Evolutionary conservation across 35 echinoderm and acorn worm species (phyloP).

Genomic region (Ophioderma brevispina): DNA sequence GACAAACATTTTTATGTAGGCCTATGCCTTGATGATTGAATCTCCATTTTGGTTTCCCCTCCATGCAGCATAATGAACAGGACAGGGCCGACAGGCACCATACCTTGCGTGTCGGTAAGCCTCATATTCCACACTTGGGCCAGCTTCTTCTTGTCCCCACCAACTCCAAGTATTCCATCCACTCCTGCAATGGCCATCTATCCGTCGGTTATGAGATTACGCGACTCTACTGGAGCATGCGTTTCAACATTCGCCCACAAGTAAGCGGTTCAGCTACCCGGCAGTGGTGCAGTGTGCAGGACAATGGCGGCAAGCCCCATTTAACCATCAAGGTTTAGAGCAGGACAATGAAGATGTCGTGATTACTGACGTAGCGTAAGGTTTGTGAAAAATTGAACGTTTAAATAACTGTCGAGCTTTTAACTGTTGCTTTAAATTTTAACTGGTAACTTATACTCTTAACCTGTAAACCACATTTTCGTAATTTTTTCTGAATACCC

Average conservation of each 20-base stretch:
- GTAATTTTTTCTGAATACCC: too few species aligned
- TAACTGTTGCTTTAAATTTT: too few species aligned
- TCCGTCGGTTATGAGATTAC: slow-evolving; percentile 94
- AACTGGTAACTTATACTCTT: too few species aligned
- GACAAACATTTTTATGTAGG: too few species aligned
- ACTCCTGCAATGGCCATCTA: slow-evolving; percentile 84
- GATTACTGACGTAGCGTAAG: neutral
- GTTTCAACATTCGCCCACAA: slow-evolving; percentile 99
- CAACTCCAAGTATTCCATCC: slow-evolving; percentile 97
- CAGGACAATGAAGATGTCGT: slow-evolving; percentile 78
- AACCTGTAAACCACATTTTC: too few species aligned
- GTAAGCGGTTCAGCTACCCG: slow-evolving; percentile 84
- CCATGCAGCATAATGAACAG: too few species aligned
- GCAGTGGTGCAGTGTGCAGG: slow-evolving; percentile 88
- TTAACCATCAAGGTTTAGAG: slow-evolving; percentile 80
- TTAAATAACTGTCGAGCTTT: too few species aligned
- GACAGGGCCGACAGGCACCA: too few species aligned
- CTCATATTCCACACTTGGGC: slow-evolving; percentile 85
- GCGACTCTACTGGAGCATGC: slow-evolving; percentile 99
- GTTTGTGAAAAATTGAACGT: too few species aligned
- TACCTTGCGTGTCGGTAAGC: slow-evolving; percentile 90
- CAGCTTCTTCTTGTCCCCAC: slow-evolving; percentile 94
- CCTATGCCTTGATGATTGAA: too few species aligned
- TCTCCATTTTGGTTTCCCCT: too few species aligned
- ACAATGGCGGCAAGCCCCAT: slow-evolving; percentile 63